Evolutionary conservation across 2,113 vertebrate genomes (phyloP).

Genomic region (Rattus rattus): DNA sequence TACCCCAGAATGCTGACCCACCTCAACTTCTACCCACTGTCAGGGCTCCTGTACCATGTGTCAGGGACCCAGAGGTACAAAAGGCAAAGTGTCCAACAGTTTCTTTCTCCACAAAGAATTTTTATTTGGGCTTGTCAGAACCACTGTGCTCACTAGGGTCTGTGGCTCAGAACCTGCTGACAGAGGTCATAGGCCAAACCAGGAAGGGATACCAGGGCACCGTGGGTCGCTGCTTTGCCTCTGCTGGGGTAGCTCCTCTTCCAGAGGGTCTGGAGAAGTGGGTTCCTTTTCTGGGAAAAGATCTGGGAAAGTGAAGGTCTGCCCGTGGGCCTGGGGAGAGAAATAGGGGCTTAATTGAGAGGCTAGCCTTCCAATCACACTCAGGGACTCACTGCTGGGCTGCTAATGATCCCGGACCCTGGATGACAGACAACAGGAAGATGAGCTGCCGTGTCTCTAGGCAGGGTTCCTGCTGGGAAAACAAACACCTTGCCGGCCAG

Average conservation of each 20-base stretch:
- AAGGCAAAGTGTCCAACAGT: not conserved
- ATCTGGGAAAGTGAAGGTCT: constrained; percentile 96
- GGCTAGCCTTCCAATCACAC: not conserved
- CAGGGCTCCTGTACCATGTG: not conserved
- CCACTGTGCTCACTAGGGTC: not conserved
- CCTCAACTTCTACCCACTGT: not conserved
- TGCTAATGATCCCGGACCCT: not conserved
- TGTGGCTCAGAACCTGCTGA: not conserved
- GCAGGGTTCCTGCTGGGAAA: not conserved
- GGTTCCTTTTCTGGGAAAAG: constrained; percentile 91
- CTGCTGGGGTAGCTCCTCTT: constrained; percentile 85
- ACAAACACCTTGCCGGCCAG: not conserved
- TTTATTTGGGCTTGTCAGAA: constrained; percentile 46
- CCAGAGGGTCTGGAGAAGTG: constrained; percentile 75
- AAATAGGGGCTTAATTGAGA: not conserved
- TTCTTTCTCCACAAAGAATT: not conserved
- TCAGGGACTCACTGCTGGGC: not conserved
- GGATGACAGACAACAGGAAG: not conserved
- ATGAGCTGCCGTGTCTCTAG: not conserved
- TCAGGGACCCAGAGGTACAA: not conserved
- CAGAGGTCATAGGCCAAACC: constrained; percentile 93
- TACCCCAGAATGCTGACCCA: too few species aligned
- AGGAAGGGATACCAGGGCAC: constrained; percentile 91
- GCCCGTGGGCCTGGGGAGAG: constrained; percentile 82
- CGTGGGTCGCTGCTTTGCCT: constrained; percentile 90